Evolutionary conservation across 2,888 invertebrate genomes (phyloP), one percentile per base, ranked within the genome.

Genomic region (Drosophila fungiperda): DNA sequence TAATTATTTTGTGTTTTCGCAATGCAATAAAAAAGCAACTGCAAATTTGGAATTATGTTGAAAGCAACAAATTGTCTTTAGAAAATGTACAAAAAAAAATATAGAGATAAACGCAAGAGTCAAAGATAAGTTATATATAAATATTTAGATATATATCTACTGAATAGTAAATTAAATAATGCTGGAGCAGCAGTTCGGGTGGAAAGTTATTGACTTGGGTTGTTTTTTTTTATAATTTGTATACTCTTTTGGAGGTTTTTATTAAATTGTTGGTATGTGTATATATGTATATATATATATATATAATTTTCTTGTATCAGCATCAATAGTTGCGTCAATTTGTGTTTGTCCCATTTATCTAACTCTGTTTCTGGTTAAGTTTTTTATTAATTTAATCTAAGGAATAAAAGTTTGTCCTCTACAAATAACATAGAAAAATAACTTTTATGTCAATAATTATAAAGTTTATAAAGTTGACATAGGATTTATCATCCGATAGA

Each of bases 31-130:
- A 45, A 23, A 23, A 15, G 15, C 64, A 59, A 48, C 53, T 57
- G 61, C 50, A 58, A 64, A 68, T 55, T 29, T 32, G 71, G 66
- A 78, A 40, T 78, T 72, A 77, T 76, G 73, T 69, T 69, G 62
- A 66, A 74, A 63, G 65, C 66, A 83, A 82, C 81, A 83, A 86
- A 87, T 68, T 71, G 83, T 23, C 29, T 49, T 75, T 26, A 26
- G 50, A 66, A 62, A 66, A 55, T 65, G 48, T 48, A 58, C 68
- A 29, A 62, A 59, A 42, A 59, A 45, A 53, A 62, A 59, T 49
- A 52, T 49, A 52, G 58, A 38, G 32, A 57, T 58, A 68, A 45
- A 45, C 9, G 23, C 23, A 48, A 52, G 42, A 36, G 2, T 7
- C 15, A 50, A 26, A 29, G 32, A 42, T 48, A 58, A 69, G 12